Conservation (phyloP, 2,888 invertebrate genomes). For the Lypha dubia region DNA sequence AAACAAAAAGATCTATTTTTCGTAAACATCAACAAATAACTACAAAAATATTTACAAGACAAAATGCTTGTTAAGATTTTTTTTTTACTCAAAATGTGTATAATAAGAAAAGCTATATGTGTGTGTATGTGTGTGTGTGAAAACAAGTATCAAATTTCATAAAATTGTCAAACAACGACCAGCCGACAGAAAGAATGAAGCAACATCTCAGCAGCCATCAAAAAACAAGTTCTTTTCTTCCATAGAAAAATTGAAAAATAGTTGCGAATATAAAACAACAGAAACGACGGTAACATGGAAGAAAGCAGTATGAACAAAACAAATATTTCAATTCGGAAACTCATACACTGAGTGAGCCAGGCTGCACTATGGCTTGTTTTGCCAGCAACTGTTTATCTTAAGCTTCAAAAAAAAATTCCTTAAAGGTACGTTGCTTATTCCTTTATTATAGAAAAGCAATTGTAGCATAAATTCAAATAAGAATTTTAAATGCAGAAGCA, state of each 20-base stretch:
- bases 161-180: constrained; percentile 39
- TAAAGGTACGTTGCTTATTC: background rate
- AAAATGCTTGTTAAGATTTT: constrained; percentile 14
- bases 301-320: background rate
- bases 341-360: background rate
- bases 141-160: constrained; percentile 56
- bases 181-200: background rate
- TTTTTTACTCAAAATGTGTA: constrained; percentile 24
- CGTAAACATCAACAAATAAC: constrained; percentile 19
- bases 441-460: background rate
- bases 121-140: too few species aligned
- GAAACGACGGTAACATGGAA: background rate
- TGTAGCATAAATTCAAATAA: background rate
- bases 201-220: constrained; percentile 45
- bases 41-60: constrained; percentile 29
- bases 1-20: background rate
- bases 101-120: constrained; percentile 7
- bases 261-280: background rate
- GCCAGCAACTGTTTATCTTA: background rate
- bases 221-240: constrained; percentile 51
- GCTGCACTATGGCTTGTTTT: background rate
- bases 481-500: background rate
- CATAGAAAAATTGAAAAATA: background rate
- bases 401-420: too few species aligned
- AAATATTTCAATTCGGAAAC: background rate